Conservation (phyloP, 2,113 vertebrate species). For the Nothobranchius furzeri region DNA sequence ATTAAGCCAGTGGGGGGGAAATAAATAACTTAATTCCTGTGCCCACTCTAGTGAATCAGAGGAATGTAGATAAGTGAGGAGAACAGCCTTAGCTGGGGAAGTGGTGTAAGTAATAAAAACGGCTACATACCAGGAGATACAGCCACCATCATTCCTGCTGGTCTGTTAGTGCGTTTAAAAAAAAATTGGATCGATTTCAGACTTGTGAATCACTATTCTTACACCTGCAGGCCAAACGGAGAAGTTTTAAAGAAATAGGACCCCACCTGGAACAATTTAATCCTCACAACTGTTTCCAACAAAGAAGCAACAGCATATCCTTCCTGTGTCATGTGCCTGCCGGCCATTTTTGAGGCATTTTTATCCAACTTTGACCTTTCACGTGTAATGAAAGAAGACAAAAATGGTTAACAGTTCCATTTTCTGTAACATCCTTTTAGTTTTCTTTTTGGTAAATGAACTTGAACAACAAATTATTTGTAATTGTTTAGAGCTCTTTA, state of each 20-base stretch:
- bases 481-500: too few relatives aligned
- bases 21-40: conserved; percentile 32
- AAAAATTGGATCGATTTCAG: conserved; percentile 57
- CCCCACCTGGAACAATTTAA: conserved; percentile 67
- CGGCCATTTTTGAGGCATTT: conserved; percentile 27
- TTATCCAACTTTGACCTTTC: conserved; percentile 17
- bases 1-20: conserved; percentile 31
- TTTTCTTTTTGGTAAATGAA: conserved; percentile 25
- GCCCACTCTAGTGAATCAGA: conserved; percentile 53
- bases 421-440: conserved; percentile 9
- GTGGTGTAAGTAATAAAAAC: conserved; percentile 54
- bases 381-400: conserved; percentile 18
- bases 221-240: conserved; percentile 56
- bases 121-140: conserved; percentile 37
- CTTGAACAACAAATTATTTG: too few relatives aligned
- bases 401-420: conserved; percentile 14
- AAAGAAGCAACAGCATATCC: conserved; percentile 21
- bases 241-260: conserved; percentile 57
- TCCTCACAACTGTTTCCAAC: conserved; percentile 50
- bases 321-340: conserved; percentile 11
- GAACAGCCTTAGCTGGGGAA: conserved; percentile 43
- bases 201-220: conserved; percentile 53
- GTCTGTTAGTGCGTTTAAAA: conserved; percentile 33
- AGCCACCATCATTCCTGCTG: conserved; percentile 29
- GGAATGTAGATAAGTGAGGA: conserved; percentile 44